phyloP scores from a whole-genome alignment of 1,140 invertebrate genomes.

The Zaprionus lachaisei region DNA sequence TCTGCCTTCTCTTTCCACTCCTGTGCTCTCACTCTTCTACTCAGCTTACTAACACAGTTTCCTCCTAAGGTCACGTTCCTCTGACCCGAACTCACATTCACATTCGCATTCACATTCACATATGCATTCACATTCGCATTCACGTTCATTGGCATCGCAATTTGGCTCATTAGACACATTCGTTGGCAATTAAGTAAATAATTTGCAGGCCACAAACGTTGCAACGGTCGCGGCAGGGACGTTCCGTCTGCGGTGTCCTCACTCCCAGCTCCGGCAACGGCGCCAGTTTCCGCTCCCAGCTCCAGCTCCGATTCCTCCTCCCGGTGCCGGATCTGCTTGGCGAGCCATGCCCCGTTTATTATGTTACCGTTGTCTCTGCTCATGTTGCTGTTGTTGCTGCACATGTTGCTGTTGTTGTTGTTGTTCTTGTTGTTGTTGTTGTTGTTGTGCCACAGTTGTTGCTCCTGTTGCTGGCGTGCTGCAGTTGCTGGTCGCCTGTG shows the following conservation, averaged over 20 bases:
- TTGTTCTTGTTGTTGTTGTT: background rate
- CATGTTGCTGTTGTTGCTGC: background rate
- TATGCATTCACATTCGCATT: constrained; percentile 12
- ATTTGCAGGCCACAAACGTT: constrained; percentile 81
- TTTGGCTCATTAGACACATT: constrained; percentile 82
- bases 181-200: constrained; percentile 82
- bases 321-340: constrained; percentile 7
- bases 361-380: constrained; percentile 43
- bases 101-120: constrained; percentile 7
- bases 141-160: constrained; percentile 68
- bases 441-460: constrained; percentile 2
- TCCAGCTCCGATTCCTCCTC: background rate
- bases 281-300: background rate
- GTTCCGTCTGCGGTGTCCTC: constrained; percentile 48
- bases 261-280: background rate
- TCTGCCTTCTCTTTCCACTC: background rate
- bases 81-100: background rate
- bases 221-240: constrained; percentile 49
- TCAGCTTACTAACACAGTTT: background rate
- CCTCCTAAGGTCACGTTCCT: constrained; percentile 29
- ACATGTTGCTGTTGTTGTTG: background rate
- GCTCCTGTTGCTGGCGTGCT: constrained; percentile 26
- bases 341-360: constrained; percentile 65
- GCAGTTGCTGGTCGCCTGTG: constrained; percentile 52
- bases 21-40: background rate